phyloP scores from a whole-genome alignment of 2,888 invertebrate species.

The Nomada goodeniana region DNA sequence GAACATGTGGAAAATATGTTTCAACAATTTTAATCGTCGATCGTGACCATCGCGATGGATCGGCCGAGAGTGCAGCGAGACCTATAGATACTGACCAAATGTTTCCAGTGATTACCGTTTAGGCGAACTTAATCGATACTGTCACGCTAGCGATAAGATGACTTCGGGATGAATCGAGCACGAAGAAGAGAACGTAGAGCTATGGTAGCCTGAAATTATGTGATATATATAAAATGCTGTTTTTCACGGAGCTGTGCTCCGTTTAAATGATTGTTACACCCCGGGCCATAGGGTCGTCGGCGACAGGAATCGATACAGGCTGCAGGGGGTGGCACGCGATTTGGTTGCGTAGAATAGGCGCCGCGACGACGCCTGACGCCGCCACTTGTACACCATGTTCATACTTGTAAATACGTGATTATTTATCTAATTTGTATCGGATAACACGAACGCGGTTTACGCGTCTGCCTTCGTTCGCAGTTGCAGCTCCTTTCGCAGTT shows the following conservation, averaged over 20 bases:
- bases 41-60: background rate
- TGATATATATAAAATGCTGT: constrained; percentile 80
- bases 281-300: constrained; percentile 63
- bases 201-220: constrained; percentile 78
- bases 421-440: constrained; percentile 75
- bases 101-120: constrained; percentile 62
- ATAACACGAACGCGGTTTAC: constrained; percentile 56
- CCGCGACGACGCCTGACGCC: constrained; percentile 58
- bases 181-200: constrained; percentile 35
- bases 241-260: constrained; percentile 82
- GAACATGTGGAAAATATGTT: too few relatives aligned
- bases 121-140: constrained; percentile 60
- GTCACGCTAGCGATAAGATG: constrained; percentile 54
- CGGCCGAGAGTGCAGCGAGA: background rate
- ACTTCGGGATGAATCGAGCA: constrained; percentile 40
- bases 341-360: constrained; percentile 11
- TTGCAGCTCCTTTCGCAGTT: background rate
- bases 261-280: constrained; percentile 75
- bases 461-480: constrained; percentile 67
- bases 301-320: constrained; percentile 7
- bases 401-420: constrained; percentile 79
- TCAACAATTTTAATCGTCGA: background rate
- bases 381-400: constrained; percentile 78
- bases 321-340: background rate
- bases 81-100: constrained; percentile 69